phyloP scores from a whole-genome alignment of 2,113 vertebrate genomes.

The Cololabis saira region DNA sequence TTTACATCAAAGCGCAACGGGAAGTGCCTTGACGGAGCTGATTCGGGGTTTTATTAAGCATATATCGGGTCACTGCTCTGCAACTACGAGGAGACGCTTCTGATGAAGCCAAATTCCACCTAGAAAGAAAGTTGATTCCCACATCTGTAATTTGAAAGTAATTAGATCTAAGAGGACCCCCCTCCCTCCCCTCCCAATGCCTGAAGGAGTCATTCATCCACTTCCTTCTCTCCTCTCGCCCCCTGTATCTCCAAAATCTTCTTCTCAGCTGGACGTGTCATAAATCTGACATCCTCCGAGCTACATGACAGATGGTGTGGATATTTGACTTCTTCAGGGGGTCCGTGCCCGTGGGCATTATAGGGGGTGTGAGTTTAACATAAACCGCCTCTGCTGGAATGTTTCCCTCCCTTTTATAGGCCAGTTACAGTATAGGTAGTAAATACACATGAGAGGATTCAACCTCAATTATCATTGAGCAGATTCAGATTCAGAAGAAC shows the following conservation, averaged over 20 bases:
- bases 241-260: conserved; percentile 62
- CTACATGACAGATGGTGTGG: conserved; percentile 73
- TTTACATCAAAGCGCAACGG: conserved; percentile 56
- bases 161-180: neutral
- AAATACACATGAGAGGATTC: conserved; percentile 11
- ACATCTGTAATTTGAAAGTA: neutral
- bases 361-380: conserved; percentile 23
- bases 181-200: conserved; percentile 4
- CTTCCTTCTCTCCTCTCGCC: conserved; percentile 41
- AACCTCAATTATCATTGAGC: neutral
- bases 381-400: neutral
- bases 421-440: neutral
- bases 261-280: conserved; percentile 77
- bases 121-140: neutral
- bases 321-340: conserved; percentile 67
- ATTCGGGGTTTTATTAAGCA: neutral
- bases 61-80: neutral
- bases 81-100: neutral
- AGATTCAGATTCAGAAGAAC: too few species aligned
- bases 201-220: conserved; percentile 43
- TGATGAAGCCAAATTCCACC: neutral
- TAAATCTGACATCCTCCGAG: conserved; percentile 77
- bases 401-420: conserved; percentile 20
- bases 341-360: conserved; percentile 37
- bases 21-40: neutral